Percentiles rank a stretch among this genome's conserved stretches.
Conservation (phyloP, 30 jellyfish, hydroid and myxozoan species). For the Cassiopea xamachana region DNA sequence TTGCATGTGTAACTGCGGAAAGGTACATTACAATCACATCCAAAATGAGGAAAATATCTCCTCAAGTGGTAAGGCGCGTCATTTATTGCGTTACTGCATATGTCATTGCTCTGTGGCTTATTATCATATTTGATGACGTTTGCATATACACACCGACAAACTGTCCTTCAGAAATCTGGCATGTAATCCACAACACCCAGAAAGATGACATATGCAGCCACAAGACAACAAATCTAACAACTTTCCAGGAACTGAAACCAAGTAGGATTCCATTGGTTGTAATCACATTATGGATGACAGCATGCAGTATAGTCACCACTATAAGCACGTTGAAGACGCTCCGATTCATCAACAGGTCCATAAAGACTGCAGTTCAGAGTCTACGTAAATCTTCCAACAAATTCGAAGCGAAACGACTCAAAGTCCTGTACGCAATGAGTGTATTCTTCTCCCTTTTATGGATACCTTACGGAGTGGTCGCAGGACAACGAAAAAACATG, state of each 20-base stretch:
- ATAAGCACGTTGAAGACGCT: background rate
- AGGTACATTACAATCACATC: conserved; percentile 18
- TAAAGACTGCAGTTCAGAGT: background rate
- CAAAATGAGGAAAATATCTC: conserved; percentile 1
- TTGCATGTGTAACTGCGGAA: conserved; percentile 24
- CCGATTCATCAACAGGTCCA: conserved; percentile 1
- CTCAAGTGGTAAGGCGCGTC: background rate
- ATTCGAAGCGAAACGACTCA: conserved; percentile 46
- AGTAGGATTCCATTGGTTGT: conserved; percentile 1
- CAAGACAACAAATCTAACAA: background rate
- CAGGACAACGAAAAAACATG: conserved; percentile 2
- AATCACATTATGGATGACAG: conserved; percentile 27
- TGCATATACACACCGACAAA: background rate
- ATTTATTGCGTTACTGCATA: conserved; percentile 1
- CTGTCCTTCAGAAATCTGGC: background rate
- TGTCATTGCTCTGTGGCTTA: background rate
- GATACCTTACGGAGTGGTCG: conserved; percentile 69
- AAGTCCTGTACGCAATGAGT: conserved; percentile 6
- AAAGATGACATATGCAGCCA: background rate
- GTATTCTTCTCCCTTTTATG: conserved; percentile 29
- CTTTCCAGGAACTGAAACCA: background rate
- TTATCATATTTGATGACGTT: conserved; percentile 14
- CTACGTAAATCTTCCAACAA: conserved; percentile 15
- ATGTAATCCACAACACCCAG: background rate
- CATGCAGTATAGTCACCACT: conserved; percentile 5